These are phyloP conservation scores for Anguilla marmorata DNA, from an alignment of 2,797 vertebrate genomes.

Conservation along the genomic window DNA sequence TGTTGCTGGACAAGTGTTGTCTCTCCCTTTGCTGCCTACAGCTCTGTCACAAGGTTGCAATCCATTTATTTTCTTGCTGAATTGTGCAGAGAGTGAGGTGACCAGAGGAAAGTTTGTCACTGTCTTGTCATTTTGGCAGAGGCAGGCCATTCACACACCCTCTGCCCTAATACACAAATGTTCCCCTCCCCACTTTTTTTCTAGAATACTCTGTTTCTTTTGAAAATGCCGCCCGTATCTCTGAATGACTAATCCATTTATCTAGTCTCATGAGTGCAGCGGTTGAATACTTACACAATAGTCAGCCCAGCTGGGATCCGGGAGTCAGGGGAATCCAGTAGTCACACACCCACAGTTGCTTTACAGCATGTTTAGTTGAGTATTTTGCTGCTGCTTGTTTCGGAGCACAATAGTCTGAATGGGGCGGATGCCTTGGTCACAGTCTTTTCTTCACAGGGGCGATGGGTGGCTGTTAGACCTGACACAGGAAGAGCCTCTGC, in stretches of 20 bases:
- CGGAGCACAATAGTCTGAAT: slow-evolving; percentile 58
- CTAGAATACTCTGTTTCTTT: slow-evolving; percentile 63
- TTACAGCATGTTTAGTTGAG: slow-evolving; percentile 61
- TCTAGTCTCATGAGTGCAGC: slow-evolving; percentile 75
- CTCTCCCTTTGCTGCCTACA: slow-evolving; percentile 73
- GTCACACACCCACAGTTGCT: slow-evolving; percentile 64
- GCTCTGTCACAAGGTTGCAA: slow-evolving; percentile 79
- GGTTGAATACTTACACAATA: slow-evolving; percentile 75
- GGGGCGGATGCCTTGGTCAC: slow-evolving; percentile 54
- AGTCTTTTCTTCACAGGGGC: slow-evolving; percentile 61
- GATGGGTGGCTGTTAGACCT: slow-evolving; percentile 59
- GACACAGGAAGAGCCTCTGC: slow-evolving; percentile 59
- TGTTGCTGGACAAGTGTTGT: slow-evolving; percentile 69
- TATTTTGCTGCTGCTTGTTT: slow-evolving; percentile 63
- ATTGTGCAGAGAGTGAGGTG: slow-evolving; percentile 70
- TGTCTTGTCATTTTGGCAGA: slow-evolving; percentile 83
- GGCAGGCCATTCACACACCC: slow-evolving; percentile 77
- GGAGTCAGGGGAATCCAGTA: slow-evolving; percentile 59
- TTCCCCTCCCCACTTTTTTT: slow-evolving; percentile 57
- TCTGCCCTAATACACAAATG: slow-evolving; percentile 74
- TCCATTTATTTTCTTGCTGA: slow-evolving; percentile 83
- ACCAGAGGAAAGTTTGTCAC: slow-evolving; percentile 86
- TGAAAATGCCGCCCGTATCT: slow-evolving; percentile 79
- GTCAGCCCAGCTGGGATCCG: slow-evolving; percentile 67
- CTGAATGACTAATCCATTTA: slow-evolving; percentile 83